Conservation (phyloP, 2,888 invertebrate genomes). For the Melinopterus prodromus region DNA sequence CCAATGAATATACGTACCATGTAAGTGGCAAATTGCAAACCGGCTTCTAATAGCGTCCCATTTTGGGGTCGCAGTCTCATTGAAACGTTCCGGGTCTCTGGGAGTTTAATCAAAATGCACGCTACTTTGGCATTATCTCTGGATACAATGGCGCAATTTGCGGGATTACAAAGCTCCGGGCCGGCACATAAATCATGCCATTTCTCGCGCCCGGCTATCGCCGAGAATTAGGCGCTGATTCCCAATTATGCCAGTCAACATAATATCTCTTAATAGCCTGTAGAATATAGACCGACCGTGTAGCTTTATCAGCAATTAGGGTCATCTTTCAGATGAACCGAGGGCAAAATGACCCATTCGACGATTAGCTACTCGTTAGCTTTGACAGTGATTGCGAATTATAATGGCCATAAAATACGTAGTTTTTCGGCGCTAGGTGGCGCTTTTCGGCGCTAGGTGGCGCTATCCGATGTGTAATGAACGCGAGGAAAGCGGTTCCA, state of each 20-base stretch:
- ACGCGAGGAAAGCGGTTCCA: not conserved
- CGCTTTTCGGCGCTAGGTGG: not conserved
- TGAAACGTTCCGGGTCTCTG: not conserved
- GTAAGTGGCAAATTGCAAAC: not conserved
- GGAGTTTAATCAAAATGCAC: slow-evolving; percentile 31
- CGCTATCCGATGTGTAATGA: not conserved
- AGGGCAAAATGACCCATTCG: slow-evolving; percentile 42
- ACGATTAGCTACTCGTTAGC: slow-evolving; percentile 45
- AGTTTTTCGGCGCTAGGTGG: not conserved
- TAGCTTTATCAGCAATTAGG: slow-evolving; percentile 45
- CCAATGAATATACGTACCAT: not conserved
- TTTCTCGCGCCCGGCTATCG: slow-evolving; percentile 38
- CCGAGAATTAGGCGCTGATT: slow-evolving; percentile 46
- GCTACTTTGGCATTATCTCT: slow-evolving; percentile 33
- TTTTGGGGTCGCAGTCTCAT: not conserved
- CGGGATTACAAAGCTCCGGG: slow-evolving; percentile 42
- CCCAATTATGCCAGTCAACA: slow-evolving; percentile 48
- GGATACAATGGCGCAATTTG: slow-evolving; percentile 41
- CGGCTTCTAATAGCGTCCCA: not conserved
- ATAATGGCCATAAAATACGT: not conserved
- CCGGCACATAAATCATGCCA: slow-evolving; percentile 40
- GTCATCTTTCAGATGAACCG: slow-evolving; percentile 44
- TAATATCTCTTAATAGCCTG: slow-evolving; percentile 48
- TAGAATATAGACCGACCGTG: slow-evolving; percentile 40
- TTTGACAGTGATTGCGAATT: slow-evolving; percentile 39